Evolutionary conservation across 2,888 invertebrate genomes (phyloP), one percentile per base, ranked within the genome.

Genomic region (Athalia cordata): DNA sequence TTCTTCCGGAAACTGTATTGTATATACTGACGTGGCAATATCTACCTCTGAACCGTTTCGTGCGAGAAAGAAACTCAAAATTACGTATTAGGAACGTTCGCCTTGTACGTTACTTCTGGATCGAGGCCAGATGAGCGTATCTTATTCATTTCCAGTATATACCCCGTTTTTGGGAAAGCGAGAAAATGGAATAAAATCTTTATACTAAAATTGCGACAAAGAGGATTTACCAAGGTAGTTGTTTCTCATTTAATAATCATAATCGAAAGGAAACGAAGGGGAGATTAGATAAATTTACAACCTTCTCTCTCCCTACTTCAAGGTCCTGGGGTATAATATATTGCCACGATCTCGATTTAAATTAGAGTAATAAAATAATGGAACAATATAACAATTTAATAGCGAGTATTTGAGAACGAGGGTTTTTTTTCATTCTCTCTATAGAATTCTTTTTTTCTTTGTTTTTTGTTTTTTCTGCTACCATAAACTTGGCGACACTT

Each of bases 11-110:
- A 29, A 50, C 61, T 77, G 47, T 67, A 67, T 77, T 66, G 67
- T 49, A 50, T 66, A 59, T 67, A 77, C 66, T 50, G 55, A 59
- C 66, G 65, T 61, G 64, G 66, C 77, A 67, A 77, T 67, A 77
- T 49, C 59, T 59, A 77, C 57, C 43, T 65, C 45, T 55, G 77
- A 68, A n/a, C 68, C 52, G 68, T 29, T 68, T 52, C 8, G 9
- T 65, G 29, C 43, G 68, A 68, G 11, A 43, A 68, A 68, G 59
- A 47, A 72, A 13, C 57, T 72, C 47, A 7, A 47, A 72, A 72
- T 59, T 45, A 72, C 59, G 45, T 57, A 59, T 11, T n/a, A 29
- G 13, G 72, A 59, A 57, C 57, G 72, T n/a, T 72, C 29, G 29
- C 29, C 29, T 2, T 29, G 2, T 29, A 29, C 29, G 47, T 43